Conservation (phyloP, 1,140 invertebrate genomes). For the Diplogasteroides magnus region DNA sequence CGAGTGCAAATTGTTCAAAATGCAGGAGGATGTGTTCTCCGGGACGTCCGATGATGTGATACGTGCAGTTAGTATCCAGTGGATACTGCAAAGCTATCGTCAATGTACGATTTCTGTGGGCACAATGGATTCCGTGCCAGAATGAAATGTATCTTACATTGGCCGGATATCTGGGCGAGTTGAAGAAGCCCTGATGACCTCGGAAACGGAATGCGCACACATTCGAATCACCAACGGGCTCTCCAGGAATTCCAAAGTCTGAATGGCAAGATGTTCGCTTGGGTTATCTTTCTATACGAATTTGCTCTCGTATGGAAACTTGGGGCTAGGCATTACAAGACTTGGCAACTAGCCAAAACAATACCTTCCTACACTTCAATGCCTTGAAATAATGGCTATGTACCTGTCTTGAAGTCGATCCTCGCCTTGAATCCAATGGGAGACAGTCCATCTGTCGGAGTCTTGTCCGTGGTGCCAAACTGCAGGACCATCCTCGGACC, state of each 20-base stretch:
- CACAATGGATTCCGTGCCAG: too few relatives aligned
- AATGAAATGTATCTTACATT: too few relatives aligned
- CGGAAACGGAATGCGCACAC: constrained; percentile 46
- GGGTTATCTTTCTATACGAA: too few relatives aligned
- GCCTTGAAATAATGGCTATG: too few relatives aligned
- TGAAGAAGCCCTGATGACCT: constrained; percentile 42
- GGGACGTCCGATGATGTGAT: constrained; percentile 40
- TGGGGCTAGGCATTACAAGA: too few relatives aligned
- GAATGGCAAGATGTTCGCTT: too few relatives aligned
- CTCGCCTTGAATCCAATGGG: constrained; percentile 43
- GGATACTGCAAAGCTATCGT: constrained; percentile 44
- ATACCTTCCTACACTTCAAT: too few relatives aligned
- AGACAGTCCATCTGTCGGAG: constrained; percentile 15
- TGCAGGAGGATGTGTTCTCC: constrained; percentile 47
- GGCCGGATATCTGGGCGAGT: constrained; percentile 51
- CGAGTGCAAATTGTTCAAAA: constrained; percentile 53
- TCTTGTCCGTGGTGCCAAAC: constrained; percentile 37
- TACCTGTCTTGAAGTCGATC: constrained; percentile 48
- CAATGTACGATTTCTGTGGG: too few relatives aligned
- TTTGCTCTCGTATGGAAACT: too few relatives aligned
- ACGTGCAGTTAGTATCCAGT: constrained; percentile 50
- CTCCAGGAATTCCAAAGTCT: constrained; percentile 52
- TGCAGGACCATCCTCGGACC: constrained; percentile 52
- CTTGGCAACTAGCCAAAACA: too few relatives aligned
- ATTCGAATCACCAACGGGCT: constrained; percentile 47